phyloP scores from a whole-genome alignment of 2,113 vertebrate genomes.

The Corythaixoides concolor region DNA sequence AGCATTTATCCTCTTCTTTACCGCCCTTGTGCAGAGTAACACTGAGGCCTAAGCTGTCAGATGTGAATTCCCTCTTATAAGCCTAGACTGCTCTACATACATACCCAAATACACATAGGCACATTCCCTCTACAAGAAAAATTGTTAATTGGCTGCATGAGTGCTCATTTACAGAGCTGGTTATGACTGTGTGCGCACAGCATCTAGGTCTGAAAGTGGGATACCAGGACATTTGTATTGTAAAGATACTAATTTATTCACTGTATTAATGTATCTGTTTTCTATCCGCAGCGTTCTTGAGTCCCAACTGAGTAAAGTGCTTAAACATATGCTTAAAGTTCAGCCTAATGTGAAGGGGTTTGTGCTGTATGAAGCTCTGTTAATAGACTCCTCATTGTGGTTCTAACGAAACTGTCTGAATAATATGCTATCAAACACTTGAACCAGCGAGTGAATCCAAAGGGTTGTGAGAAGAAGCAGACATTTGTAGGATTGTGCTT shows the following conservation, averaged over 20 bases:
- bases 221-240: neutral
- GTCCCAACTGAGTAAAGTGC: neutral
- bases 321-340: constrained; percentile 29
- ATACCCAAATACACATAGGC: neutral
- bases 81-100: neutral
- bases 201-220: neutral
- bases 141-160: neutral
- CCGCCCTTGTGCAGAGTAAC: neutral
- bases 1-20: neutral
- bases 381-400: constrained; percentile 1
- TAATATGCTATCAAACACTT: neutral
- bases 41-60: neutral
- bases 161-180: neutral
- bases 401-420: constrained; percentile 15
- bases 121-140: neutral
- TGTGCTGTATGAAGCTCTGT: constrained; percentile 10
- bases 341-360: neutral
- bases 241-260: neutral
- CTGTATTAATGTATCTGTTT: neutral
- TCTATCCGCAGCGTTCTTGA: neutral
- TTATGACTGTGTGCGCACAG: neutral
- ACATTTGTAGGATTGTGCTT: neutral
- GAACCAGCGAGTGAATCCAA: neutral
- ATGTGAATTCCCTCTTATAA: neutral
- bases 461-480: neutral